Percentiles rank a stretch among this genome's conserved stretches.
Evolutionary conservation across 1,140 invertebrate species (phyloP).

Genomic region (Drosophila albomicans): DNA sequence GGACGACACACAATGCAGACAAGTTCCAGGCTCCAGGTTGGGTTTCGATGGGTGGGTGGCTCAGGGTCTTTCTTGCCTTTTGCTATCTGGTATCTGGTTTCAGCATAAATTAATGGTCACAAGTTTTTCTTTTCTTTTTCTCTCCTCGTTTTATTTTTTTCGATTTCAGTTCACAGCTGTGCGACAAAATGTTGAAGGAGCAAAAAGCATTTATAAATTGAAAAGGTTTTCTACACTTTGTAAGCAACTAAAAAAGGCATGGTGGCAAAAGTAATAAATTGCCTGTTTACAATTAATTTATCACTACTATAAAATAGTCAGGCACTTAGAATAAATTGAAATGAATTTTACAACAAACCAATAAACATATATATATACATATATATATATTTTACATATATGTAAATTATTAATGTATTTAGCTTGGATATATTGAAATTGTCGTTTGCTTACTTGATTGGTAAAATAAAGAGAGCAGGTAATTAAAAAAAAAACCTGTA

Average conservation of each 20-base stretch:
- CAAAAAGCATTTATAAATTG: not conserved
- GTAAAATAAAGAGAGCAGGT: too few species aligned
- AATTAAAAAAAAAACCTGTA: too few species aligned
- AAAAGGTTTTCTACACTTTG: not conserved
- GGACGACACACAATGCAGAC: constrained; percentile 12
- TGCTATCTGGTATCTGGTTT: constrained; percentile 11
- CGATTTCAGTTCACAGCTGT: constrained; percentile 52
- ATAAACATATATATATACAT: too few species aligned
- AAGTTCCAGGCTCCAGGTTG: constrained; percentile 22
- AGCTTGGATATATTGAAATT: too few species aligned
- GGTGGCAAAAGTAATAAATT: too few species aligned
- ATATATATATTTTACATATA: too few species aligned
- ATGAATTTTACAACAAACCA: too few species aligned
- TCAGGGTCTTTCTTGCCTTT: constrained; percentile 22
- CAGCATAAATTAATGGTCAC: constrained; percentile 59
- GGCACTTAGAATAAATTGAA: too few species aligned
- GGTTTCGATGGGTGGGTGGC: constrained; percentile 24
- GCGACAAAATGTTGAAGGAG: not conserved
- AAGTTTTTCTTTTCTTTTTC: constrained; percentile 1
- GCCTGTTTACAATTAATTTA: too few species aligned
- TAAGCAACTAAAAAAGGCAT: not conserved
- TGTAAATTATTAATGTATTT: too few species aligned
- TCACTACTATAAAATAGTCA: too few species aligned
- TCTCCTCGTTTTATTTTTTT: constrained; percentile 23
- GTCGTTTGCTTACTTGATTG: too few species aligned